Conservation (phyloP, 2,797 vertebrate genomes). For the Cynopterus sphinx region DNA sequence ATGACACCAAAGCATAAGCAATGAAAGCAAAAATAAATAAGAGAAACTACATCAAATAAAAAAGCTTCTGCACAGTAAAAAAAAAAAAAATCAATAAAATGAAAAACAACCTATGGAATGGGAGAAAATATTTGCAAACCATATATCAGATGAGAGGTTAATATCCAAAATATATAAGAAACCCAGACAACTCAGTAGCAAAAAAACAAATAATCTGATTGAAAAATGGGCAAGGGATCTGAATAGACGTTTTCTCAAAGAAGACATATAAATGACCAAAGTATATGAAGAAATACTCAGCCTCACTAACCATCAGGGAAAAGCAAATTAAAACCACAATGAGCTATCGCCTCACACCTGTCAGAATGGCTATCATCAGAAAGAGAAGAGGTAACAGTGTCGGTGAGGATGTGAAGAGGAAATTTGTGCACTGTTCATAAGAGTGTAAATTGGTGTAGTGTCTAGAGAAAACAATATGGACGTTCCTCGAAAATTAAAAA, state of each 20-base stretch:
- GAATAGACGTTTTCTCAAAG: neutral
- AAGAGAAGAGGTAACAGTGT: neutral
- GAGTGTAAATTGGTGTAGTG: neutral
- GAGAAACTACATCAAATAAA: neutral
- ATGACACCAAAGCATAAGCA: neutral
- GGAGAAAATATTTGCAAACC: neutral
- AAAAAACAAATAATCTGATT: neutral
- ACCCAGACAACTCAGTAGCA: neutral
- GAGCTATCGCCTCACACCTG: neutral
- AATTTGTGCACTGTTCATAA: neutral
- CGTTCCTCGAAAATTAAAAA: neutral
- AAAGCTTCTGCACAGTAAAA: neutral
- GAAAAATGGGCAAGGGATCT: neutral
- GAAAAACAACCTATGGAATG: neutral
- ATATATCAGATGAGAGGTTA: neutral
- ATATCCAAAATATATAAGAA: neutral
- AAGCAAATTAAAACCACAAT: neutral
- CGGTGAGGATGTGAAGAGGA: neutral
- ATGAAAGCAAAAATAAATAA: neutral
- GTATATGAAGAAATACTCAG: neutral
- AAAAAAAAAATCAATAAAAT: neutral
- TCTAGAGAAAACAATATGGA: neutral
- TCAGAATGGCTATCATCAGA: neutral
- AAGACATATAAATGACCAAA: neutral
- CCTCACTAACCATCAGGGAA: neutral